These are phyloP conservation scores for Hemichromis elongatus DNA, from an alignment of 2,113 vertebrate species.

Conservation along the genomic window DNA sequence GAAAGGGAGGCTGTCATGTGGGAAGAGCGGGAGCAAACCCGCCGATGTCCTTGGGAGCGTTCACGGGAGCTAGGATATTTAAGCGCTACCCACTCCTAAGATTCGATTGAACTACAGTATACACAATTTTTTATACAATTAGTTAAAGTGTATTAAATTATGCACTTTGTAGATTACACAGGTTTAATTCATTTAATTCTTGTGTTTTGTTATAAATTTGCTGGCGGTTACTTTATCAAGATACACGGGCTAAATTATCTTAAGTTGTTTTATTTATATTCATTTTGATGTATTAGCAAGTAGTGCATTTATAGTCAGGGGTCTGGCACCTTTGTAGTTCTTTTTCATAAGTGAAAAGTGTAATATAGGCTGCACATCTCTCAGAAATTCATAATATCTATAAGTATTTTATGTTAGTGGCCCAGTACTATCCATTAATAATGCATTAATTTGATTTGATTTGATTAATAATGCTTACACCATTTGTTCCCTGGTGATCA, in stretches of 20 bases:
- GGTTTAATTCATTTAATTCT: neutral
- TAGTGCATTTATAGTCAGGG: neutral
- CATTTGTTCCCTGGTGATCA: neutral
- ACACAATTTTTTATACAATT: neutral
- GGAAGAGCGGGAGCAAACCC: conserved; percentile 17
- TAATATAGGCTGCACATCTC: neutral
- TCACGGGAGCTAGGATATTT: neutral
- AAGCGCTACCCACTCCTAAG: neutral
- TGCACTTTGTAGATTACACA: neutral
- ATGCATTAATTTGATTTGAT: neutral
- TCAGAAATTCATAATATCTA: neutral
- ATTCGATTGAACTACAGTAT: neutral
- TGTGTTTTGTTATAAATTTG: neutral
- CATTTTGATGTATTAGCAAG: neutral
- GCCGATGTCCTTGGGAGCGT: neutral
- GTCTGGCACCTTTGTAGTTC: neutral
- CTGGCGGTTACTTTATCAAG: neutral
- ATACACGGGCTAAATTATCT: neutral
- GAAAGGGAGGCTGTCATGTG: neutral
- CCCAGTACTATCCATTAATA: neutral
- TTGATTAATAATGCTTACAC: neutral
- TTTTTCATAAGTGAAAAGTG: neutral
- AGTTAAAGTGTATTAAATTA: neutral
- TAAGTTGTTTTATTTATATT: neutral
- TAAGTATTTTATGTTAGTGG: neutral